A percentile compares a stretch with the other conserved stretches of the same genome.
phyloP scores from a whole-genome alignment of 2,888 invertebrate genomes.

The Pachliopta kotzebuea region DNA sequence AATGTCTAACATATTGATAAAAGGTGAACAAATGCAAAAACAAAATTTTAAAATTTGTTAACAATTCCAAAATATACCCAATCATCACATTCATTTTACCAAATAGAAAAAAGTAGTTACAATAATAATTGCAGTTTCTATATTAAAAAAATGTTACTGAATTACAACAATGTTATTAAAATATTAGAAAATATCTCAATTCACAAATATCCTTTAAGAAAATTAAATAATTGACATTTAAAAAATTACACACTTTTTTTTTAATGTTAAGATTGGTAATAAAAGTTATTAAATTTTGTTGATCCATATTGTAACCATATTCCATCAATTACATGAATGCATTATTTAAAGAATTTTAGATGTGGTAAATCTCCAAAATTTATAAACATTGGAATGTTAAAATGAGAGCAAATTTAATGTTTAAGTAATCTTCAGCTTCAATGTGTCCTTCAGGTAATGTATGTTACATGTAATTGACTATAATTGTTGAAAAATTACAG shows the following conservation, averaged over 20 bases:
- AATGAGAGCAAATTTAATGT: constrained; percentile 17
- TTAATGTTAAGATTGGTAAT: not conserved
- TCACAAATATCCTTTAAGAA: not conserved
- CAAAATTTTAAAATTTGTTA: not conserved
- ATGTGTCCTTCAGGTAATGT: not conserved
- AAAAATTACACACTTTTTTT: not conserved
- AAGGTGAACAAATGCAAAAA: not conserved
- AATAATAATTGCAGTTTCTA: too few relatives aligned
- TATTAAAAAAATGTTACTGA: too few relatives aligned
- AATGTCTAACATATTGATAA: not conserved
- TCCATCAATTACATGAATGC: not conserved
- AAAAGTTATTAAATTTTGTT: not conserved
- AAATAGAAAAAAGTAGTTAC: too few relatives aligned
- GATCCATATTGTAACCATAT: not conserved
- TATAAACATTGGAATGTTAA: constrained; percentile 26
- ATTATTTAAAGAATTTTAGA: not conserved
- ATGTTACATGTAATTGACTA: not conserved
- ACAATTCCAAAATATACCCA: too few relatives aligned
- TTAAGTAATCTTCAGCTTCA: not conserved
- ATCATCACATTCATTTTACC: too few relatives aligned
- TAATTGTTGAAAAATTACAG: not conserved
- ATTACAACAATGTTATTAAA: too few relatives aligned
- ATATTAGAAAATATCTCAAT: too few relatives aligned
- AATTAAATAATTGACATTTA: not conserved
- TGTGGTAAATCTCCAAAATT: too few relatives aligned